Conservation (phyloP, 1,140 invertebrate species). For the Drosophila jambulina region DNA sequence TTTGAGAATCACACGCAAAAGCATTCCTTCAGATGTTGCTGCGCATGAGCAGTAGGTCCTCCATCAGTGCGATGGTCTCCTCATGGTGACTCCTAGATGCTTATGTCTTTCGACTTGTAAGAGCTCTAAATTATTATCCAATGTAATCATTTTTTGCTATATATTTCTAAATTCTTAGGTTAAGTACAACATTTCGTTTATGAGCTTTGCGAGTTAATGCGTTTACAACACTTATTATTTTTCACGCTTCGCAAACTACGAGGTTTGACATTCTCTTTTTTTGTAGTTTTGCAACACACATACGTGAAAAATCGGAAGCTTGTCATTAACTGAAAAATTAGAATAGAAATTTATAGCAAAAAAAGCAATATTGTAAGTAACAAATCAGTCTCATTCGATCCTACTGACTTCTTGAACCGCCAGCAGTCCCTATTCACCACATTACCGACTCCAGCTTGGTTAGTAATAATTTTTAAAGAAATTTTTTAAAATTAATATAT, state of each 20-base stretch:
- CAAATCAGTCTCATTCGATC: background rate
- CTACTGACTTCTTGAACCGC: background rate
- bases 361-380: background rate
- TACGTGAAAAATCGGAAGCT: background rate
- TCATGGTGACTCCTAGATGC: constrained; percentile 92
- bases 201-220: no score
- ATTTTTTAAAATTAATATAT: background rate
- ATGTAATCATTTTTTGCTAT: no score
- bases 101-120: constrained; percentile 38
- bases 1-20: no score
- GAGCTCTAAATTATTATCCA: background rate
- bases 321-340: background rate
- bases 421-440: background rate
- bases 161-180: no score
- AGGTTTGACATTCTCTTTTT: background rate
- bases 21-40: constrained; percentile 89
- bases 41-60: constrained; percentile 97
- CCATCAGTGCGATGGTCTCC: constrained; percentile 95
- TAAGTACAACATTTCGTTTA: no score
- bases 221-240: no score
- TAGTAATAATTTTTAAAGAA: background rate
- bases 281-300: background rate
- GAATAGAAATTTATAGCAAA: background rate
- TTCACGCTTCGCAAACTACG: no score
- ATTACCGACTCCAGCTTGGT: background rate